These are phyloP conservation scores for Aproaerema taeniolella DNA, from an alignment of 2,888 invertebrate genomes.

Conservation along the genomic window DNA sequence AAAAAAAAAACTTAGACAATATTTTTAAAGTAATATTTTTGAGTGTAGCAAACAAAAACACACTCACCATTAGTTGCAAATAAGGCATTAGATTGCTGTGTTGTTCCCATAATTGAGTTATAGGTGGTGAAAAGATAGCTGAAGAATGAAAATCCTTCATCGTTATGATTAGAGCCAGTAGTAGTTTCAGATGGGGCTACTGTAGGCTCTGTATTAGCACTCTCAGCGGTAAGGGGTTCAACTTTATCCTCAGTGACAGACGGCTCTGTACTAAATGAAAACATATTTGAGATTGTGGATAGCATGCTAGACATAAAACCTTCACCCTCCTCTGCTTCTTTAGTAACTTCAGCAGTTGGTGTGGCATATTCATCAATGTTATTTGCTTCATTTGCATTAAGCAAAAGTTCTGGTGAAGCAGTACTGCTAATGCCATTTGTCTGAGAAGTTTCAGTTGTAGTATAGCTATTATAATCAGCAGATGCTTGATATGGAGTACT, in stretches of 20 bases:
- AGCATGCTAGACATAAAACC: slow-evolving; percentile 51
- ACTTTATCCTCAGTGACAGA: too few species aligned
- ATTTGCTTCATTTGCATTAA: neutral
- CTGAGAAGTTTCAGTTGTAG: slow-evolving; percentile 24
- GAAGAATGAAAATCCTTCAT: slow-evolving; percentile 49
- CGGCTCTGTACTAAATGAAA: slow-evolving; percentile 49
- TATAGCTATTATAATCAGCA: slow-evolving; percentile 4
- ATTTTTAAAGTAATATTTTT: too few species aligned
- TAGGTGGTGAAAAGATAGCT: slow-evolving; percentile 49
- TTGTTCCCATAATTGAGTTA: slow-evolving; percentile 49
- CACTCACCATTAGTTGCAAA: slow-evolving; percentile 56
- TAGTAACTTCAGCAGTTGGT: neutral
- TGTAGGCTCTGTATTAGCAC: slow-evolving; percentile 1
- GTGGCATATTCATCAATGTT: slow-evolving; percentile 12
- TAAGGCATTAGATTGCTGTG: slow-evolving; percentile 53
- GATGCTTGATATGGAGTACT: neutral
- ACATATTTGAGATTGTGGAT: slow-evolving; percentile 52
- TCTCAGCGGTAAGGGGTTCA: too few species aligned
- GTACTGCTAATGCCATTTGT: too few species aligned
- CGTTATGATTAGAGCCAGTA: slow-evolving; percentile 26
- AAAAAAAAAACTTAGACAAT: too few species aligned
- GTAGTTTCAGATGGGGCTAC: slow-evolving; percentile 1
- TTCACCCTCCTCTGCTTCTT: slow-evolving; percentile 31
- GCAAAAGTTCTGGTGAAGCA: too few species aligned
- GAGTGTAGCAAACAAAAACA: too few species aligned